Conservation (phyloP, 2,797 vertebrate species). For the Hydrophis major region DNA sequence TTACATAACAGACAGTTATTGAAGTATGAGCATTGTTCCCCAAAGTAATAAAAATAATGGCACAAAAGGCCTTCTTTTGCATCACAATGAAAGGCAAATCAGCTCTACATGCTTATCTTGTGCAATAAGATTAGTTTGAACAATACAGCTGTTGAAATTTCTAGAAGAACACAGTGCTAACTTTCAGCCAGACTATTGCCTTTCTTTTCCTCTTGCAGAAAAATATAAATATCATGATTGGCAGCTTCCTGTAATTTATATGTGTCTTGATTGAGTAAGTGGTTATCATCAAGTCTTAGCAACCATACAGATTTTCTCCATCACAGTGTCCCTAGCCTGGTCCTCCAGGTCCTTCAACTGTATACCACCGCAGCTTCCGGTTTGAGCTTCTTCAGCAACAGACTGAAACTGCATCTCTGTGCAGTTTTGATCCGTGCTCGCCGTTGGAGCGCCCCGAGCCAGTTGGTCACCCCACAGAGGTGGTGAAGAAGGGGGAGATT, state of each 20-base stretch:
- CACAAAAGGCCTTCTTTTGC: background rate
- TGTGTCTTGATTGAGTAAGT: background rate
- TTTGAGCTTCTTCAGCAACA: too few species aligned
- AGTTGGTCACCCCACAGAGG: too few species aligned
- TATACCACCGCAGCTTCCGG: background rate
- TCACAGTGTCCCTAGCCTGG: background rate
- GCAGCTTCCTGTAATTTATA: background rate
- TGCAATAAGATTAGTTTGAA: background rate
- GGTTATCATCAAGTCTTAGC: background rate
- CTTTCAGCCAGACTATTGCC: background rate
- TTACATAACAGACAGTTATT: constrained; percentile 13
- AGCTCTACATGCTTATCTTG: background rate
- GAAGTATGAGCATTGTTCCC: constrained; percentile 29
- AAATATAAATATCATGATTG: background rate
- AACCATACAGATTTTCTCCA: background rate
- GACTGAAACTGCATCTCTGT: too few species aligned
- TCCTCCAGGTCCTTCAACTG: background rate
- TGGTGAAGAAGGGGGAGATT: too few species aligned
- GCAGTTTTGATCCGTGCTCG: too few species aligned
- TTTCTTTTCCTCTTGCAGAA: background rate
- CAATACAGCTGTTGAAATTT: background rate
- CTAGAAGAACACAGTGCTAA: background rate
- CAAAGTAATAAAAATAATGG: constrained; percentile 11
- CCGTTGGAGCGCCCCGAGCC: too few species aligned
- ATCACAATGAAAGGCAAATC: constrained; percentile 7